phyloP scores from a whole-genome alignment of 2,888 invertebrate genomes.

The Cyrtodaria siliqua region DNA sequence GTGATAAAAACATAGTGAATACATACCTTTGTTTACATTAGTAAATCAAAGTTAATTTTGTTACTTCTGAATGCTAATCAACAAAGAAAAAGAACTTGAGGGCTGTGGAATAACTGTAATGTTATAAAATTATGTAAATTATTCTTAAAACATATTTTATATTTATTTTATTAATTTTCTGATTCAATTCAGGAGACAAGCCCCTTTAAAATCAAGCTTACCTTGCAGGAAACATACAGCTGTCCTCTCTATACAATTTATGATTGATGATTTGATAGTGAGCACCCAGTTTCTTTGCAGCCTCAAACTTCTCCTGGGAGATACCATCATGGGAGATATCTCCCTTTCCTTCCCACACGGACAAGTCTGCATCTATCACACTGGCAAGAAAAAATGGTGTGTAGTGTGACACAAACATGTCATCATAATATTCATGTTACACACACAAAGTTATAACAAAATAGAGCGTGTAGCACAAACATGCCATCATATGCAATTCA shows the following conservation, averaged over 20 bases:
- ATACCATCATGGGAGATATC: conserved; percentile 91
- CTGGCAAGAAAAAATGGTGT: conserved; percentile 72
- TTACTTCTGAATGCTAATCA: too few relatives aligned
- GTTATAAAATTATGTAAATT: too few relatives aligned
- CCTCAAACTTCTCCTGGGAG: conserved; percentile 89
- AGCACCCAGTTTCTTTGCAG: conserved; percentile 88
- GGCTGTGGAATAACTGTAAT: too few relatives aligned
- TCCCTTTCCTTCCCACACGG: conserved; percentile 88
- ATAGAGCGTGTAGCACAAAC: background rate
- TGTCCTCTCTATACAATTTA: conserved; percentile 92
- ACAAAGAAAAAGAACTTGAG: too few relatives aligned
- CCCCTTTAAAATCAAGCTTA: too few relatives aligned
- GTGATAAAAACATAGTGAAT: too few relatives aligned
- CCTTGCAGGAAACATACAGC: conserved; percentile 94
- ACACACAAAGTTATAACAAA: background rate
- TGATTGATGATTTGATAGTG: conserved; percentile 94
- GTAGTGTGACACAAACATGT: background rate
- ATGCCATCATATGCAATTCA: too few relatives aligned
- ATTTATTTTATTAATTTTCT: too few relatives aligned
- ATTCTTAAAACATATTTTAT: too few relatives aligned
- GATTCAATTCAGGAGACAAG: too few relatives aligned
- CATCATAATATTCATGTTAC: background rate
- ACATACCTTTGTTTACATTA: too few relatives aligned
- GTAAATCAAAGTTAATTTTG: too few relatives aligned
- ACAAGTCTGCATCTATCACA: conserved; percentile 90